Base-by-base conservation (phyloP, 37 sponge, comb jelly and placozoan species). In the Cliona cf. orientalis region DNA sequence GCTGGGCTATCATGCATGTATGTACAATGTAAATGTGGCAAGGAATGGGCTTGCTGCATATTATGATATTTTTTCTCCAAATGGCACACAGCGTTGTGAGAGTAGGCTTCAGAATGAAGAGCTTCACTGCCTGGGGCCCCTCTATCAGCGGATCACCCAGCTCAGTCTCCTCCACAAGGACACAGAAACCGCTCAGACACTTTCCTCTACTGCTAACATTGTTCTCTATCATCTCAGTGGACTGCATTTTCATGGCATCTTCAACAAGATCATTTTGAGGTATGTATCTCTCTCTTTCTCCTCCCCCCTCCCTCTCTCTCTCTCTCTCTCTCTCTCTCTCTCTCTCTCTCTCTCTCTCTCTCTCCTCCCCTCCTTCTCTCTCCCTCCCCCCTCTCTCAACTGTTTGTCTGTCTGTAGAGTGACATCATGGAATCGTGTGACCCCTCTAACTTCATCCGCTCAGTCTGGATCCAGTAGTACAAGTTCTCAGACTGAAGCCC, bases 241-340 rank as follows among this genome's bases (percentile, higher is more conserved):
- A 11, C 85, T 92, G 5, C 93, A 92, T 39, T 92, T 92, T 69
- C 85, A 87, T 56, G 80, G 88, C 65, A 87, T 92, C 60, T 92
- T 85, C 74, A 92, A 88, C 79, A 92, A 88, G 45, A 92, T 87
- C 75, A 88, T 92, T 44, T 34, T 80, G 6, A 84, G 85, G 90
- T 89, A n/a, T 14, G 56, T 5, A 36, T 21, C 5, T 3, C 28
- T 22, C 5, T 67, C 40, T 26, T 36, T 67, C 3, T 28, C 22
- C 40, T 26, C 63, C 11, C 14, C 55, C 11, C 17, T 19, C 55
- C 17, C 14, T 11, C 14, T 17, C 7, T 28, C 28, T 25, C 23
- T n/a, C 7, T 25, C 6, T 25, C 11, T 25, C 28, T 62, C 43
- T 33, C 49, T 61, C 31, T 38, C 12, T 60, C 45, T 21, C 11